phyloP scores from a whole-genome alignment of 2,888 invertebrate genomes.

The Cheilosia vulpina region DNA sequence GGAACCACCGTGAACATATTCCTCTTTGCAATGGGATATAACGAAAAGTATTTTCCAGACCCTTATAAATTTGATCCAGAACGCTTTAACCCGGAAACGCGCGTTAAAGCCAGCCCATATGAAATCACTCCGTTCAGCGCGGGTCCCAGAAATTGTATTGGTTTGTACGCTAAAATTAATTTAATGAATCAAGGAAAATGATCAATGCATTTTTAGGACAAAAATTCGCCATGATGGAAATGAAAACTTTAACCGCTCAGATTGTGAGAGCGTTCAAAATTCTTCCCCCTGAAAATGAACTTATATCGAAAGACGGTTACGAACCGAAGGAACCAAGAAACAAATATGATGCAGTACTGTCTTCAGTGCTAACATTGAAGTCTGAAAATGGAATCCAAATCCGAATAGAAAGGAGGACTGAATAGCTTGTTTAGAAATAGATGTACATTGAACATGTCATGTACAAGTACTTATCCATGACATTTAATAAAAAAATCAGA shows the following conservation, averaged over 20 bases:
- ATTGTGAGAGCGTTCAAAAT: conserved; percentile 84
- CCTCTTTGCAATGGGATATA: conserved; percentile 79
- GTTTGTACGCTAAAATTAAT: conserved; percentile 48
- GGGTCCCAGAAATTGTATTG: conserved; percentile 87
- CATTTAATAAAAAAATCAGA: too few relatives aligned
- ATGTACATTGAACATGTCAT: too few relatives aligned
- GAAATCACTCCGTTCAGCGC: conserved; percentile 87
- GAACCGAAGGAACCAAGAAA: conserved; percentile 75
- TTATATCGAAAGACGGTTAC: conserved; percentile 78
- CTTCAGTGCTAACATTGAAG: conserved; percentile 84
- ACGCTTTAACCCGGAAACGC: conserved; percentile 83
- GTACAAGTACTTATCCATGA: too few relatives aligned
- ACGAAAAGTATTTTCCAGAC: conserved; percentile 79
- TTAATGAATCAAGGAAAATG: not conserved
- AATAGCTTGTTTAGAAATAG: too few relatives aligned
- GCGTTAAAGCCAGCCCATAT: conserved; percentile 83
- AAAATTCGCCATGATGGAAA: conserved; percentile 85
- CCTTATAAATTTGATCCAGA: conserved; percentile 84
- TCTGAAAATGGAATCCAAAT: conserved; percentile 84
- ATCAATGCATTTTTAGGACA: conserved; percentile 79
- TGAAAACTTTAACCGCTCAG: conserved; percentile 85
- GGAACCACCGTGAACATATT: conserved; percentile 78
- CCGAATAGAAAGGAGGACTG: conserved; percentile 77
- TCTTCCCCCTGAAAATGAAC: conserved; percentile 79
- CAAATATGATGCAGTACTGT: conserved; percentile 83